A percentile compares a stretch with the other conserved stretches of the same genome.
These are phyloP conservation scores for Oreochromis spilurus DNA, from an alignment of 2,113 vertebrate genomes.

Conservation along the genomic window DNA sequence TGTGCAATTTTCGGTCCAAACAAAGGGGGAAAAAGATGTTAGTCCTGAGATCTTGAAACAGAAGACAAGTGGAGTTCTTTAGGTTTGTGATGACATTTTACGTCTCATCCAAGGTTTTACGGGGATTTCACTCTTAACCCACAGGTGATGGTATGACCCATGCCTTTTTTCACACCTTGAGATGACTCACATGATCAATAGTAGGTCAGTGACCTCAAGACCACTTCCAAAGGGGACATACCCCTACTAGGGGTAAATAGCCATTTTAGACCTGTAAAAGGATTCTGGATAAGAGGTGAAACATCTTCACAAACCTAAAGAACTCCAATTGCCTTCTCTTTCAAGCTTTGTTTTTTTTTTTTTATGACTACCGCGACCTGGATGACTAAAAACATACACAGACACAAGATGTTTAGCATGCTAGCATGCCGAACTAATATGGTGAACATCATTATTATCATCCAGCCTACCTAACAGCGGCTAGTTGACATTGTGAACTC, in stretches of 20 bases:
- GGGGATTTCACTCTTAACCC: background rate
- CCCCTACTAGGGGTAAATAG: background rate
- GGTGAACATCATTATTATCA: background rate
- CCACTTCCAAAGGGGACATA: background rate
- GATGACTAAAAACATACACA: background rate
- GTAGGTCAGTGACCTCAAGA: background rate
- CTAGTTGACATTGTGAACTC: background rate
- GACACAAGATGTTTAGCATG: background rate
- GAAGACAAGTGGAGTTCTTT: background rate
- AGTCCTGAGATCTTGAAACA: background rate
- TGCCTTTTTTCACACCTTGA: background rate
- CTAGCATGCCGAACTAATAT: background rate
- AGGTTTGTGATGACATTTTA: background rate
- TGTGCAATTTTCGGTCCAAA: background rate
- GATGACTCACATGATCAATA: background rate
- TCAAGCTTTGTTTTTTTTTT: background rate
- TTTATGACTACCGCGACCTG: background rate
- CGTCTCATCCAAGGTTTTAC: background rate
- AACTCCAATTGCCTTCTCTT: background rate
- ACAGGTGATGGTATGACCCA: background rate
- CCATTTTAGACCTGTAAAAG: background rate
- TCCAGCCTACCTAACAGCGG: background rate
- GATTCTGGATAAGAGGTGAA: background rate
- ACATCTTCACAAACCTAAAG: background rate
- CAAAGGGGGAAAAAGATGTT: background rate